Conservation (phyloP, 2,113 vertebrate genomes). For the Prunella himalayana region DNA sequence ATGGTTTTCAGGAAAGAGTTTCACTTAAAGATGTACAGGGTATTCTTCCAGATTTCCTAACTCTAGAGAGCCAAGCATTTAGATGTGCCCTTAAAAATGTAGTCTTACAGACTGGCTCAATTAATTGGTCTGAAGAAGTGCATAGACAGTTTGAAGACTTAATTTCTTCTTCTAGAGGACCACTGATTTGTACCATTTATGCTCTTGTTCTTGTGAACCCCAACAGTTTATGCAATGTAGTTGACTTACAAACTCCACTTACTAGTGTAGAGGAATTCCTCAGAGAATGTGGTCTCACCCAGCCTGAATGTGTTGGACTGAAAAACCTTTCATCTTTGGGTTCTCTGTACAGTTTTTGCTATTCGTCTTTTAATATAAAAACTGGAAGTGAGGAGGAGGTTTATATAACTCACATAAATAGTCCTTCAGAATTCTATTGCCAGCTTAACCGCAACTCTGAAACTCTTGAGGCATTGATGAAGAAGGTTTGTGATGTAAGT, state of each 20-base stretch:
- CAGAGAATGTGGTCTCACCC: slow-evolving; percentile 40
- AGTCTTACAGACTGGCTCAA: slow-evolving; percentile 3
- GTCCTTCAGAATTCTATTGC: slow-evolving; percentile 83
- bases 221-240: slow-evolving; percentile 72
- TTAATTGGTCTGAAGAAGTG: slow-evolving; percentile 61
- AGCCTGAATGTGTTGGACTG: background rate
- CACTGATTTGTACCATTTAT: slow-evolving; percentile 75
- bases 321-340: slow-evolving; percentile 46
- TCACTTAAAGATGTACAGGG: slow-evolving; percentile 70
- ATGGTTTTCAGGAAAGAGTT: slow-evolving; percentile 73
- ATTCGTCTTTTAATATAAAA: slow-evolving; percentile 79
- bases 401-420: slow-evolving; percentile 78
- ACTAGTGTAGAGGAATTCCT: slow-evolving; percentile 66
- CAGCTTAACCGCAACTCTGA: slow-evolving; percentile 83
- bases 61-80: slow-evolving; percentile 83
- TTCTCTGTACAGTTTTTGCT: slow-evolving; percentile 79
- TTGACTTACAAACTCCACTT: slow-evolving; percentile 76
- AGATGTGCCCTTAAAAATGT: slow-evolving; percentile 77
- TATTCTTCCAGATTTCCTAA: slow-evolving; percentile 73
- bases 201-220: slow-evolving; percentile 64
- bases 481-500: slow-evolving; percentile 63
- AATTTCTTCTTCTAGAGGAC: slow-evolving; percentile 20
- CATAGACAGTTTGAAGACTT: slow-evolving; percentile 67
- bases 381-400: slow-evolving; percentile 80
- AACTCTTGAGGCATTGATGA: slow-evolving; percentile 71